phyloP scores from a whole-genome alignment of 30 jellyfish, hydroid and myxozoan species.

The Hydractinia symbiolongicarpus region DNA sequence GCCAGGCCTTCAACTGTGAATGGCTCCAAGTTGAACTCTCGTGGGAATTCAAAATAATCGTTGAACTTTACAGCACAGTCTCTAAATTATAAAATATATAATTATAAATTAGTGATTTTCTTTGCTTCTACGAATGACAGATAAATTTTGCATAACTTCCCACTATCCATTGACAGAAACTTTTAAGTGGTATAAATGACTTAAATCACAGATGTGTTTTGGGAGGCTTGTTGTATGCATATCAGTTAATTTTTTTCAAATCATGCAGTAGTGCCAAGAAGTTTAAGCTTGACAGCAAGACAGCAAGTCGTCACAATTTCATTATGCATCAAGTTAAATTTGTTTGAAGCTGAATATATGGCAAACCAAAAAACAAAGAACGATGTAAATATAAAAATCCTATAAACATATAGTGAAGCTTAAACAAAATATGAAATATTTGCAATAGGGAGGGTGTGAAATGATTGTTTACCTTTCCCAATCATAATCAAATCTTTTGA shows the following conservation, averaged over 20 bases:
- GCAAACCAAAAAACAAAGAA: neutral
- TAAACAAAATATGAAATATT: neutral
- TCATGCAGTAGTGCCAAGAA: no score
- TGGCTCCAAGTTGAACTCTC: constrained; percentile 94
- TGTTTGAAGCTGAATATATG: no score
- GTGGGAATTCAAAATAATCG: constrained; percentile 92
- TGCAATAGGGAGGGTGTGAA: neutral
- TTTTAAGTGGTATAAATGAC: no score
- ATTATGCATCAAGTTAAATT: no score
- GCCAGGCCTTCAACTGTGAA: constrained; percentile 96
- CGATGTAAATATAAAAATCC: neutral
- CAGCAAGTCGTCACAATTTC: no score
- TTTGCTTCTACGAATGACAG: neutral
- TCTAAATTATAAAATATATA: constrained; percentile 31
- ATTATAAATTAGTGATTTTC: neutral
- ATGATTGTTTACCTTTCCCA: constrained; percentile 75
- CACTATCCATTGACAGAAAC: neutral
- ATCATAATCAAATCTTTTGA: constrained; percentile 89
- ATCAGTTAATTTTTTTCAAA: no score
- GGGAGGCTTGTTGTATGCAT: no score
- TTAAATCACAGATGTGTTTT: no score
- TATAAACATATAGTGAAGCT: neutral
- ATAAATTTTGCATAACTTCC: neutral
- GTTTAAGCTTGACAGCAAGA: no score
- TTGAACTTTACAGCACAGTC: constrained; percentile 95